Conservation (phyloP, 2,797 vertebrate genomes). For the Carapus acus region DNA sequence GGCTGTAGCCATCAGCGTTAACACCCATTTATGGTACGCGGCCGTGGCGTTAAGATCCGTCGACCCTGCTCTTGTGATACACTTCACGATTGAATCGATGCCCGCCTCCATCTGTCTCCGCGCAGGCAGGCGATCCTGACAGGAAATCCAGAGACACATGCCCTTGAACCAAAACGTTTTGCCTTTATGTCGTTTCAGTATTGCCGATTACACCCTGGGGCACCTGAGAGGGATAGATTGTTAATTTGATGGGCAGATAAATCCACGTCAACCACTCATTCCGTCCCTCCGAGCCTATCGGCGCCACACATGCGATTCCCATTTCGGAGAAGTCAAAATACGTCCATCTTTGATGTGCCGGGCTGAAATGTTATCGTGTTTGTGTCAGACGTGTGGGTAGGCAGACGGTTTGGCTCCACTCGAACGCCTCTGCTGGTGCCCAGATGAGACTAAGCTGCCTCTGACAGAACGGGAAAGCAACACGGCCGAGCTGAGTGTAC, state of each 20-base stretch:
- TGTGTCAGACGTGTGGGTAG: constrained; percentile 55
- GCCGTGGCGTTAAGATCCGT: constrained; percentile 36
- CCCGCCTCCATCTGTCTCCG: constrained; percentile 15
- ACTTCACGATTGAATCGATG: constrained; percentile 23
- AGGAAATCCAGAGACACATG: constrained; percentile 24
- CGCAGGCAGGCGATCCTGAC: constrained; percentile 23
- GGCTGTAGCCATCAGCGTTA: constrained; percentile 30
- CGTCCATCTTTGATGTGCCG: constrained; percentile 55
- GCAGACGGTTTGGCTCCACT: constrained; percentile 55
- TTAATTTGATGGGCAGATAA: constrained; percentile 29
- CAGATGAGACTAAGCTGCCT: constrained; percentile 40
- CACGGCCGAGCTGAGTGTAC: constrained; percentile 40
- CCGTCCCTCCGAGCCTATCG: constrained; percentile 46
- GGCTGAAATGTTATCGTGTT: constrained; percentile 60
- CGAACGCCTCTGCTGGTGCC: constrained; percentile 41
- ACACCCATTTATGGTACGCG: constrained; percentile 22
- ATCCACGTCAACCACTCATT: constrained; percentile 21
- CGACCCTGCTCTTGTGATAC: constrained; percentile 1
- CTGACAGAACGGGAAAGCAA: constrained; percentile 22
- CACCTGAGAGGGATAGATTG: constrained; percentile 21
- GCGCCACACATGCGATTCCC: constrained; percentile 33
- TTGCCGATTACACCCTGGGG: constrained; percentile 17
- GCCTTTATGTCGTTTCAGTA: constrained; percentile 21
- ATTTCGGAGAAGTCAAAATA: constrained; percentile 49
- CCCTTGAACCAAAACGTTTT: constrained; percentile 24